Evolutionary conservation across 2,113 vertebrate genomes (phyloP).

Genomic region (Lophotis ruficrista): DNA sequence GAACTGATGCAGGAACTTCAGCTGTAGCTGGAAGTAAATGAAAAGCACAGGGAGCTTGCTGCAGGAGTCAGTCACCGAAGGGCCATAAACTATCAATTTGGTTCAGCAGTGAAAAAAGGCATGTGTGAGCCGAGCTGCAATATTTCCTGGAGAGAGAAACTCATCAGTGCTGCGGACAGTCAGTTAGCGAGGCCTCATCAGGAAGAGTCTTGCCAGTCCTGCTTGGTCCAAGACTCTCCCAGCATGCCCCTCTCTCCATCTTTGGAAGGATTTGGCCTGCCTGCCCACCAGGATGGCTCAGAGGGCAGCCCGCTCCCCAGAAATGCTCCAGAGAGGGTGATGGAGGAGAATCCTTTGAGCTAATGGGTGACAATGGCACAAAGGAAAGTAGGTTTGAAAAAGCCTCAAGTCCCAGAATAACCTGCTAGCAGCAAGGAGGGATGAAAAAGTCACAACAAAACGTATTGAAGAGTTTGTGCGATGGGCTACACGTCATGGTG

Average conservation of each 20-base stretch:
- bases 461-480: fast-evolving
- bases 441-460: not conserved
- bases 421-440: not conserved
- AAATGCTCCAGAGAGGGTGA: not conserved
- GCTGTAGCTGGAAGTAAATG: not conserved
- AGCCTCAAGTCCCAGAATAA: not conserved
- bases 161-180: fast-evolving
- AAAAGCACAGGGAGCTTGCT: not conserved
- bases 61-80: not conserved
- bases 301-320: not conserved
- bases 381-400: not conserved
- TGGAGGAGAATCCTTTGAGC: not conserved
- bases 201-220: not conserved
- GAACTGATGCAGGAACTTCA: not conserved
- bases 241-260: fast-evolving
- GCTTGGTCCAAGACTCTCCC: not conserved
- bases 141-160: not conserved
- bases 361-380: not conserved
- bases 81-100: not conserved
- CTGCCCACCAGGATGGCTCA: not conserved
- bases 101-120: not conserved
- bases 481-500: not conserved
- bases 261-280: not conserved
- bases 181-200: not conserved
- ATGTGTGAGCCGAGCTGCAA: not conserved